Percentiles rank a stretch among this genome's conserved stretches.
Evolutionary conservation across 2,888 invertebrate genomes (phyloP).

Genomic region (Microdon myrmicae): DNA sequence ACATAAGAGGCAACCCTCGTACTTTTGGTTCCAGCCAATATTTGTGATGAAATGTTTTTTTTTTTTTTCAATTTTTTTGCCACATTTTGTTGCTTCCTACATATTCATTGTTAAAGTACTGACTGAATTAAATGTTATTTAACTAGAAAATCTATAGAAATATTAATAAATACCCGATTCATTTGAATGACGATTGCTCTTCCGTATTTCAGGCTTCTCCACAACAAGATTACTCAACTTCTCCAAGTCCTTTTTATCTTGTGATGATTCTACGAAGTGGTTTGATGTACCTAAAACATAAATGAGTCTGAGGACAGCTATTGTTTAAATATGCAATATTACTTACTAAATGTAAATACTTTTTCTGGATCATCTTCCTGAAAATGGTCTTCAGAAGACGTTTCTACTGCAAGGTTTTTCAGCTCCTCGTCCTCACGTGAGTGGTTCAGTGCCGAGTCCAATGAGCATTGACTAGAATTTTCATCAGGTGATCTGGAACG

Average conservation of each 20-base stretch:
- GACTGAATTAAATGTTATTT: too few species aligned
- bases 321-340: constrained; percentile 5
- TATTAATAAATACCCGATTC: constrained; percentile 67
- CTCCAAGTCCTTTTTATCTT: constrained; percentile 43
- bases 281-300: too few species aligned
- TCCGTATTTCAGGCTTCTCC: constrained; percentile 63
- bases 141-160: too few species aligned
- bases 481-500: constrained; percentile 81
- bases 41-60: too few species aligned
- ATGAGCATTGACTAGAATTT: constrained; percentile 77
- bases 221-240: constrained; percentile 40
- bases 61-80: too few species aligned
- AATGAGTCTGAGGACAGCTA: too few species aligned
- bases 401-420: constrained; percentile 71
- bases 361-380: constrained; percentile 62
- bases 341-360: constrained; percentile 61
- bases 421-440: constrained; percentile 85
- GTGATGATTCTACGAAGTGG: constrained; percentile 48
- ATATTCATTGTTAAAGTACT: too few species aligned
- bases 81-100: too few species aligned
- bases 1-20: too few species aligned
- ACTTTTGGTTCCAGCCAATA: too few species aligned
- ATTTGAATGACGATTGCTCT: constrained; percentile 65
- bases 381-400: constrained; percentile 56
- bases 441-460: constrained; percentile 88